Evolutionary conservation across 2,113 vertebrate genomes (phyloP), one percentile per base, ranked within the genome.

Genomic region (Platysternon megacephalum): DNA sequence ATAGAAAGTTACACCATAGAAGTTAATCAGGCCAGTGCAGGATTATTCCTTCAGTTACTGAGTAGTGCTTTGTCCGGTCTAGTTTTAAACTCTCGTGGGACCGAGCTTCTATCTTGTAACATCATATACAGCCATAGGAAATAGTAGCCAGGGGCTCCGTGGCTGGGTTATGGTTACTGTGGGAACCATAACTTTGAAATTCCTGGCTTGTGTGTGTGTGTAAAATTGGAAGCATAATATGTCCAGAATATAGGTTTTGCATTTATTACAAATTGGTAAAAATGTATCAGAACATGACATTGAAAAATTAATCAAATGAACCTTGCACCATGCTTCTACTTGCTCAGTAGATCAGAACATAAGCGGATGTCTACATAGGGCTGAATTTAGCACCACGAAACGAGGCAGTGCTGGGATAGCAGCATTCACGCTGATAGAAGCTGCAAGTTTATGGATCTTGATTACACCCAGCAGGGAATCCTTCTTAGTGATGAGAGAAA

Each of bases 391-490:
- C 96, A 95, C 97, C 95, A 85, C 85, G 89, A 95, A 97, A 93
- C 80, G 97, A 96, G 95, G 94, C 97, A 94, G 96, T 97, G 97
- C 94, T 82, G 94, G 89, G 89, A 96, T 97, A 94, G 85, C 91
- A 42, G 97, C 93, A 80, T 96, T 97, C 95, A 93, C 95, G 91
- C 95, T 93, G 95, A 88, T 95, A 97, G 79, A 92, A 95, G 95
- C 94, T 96, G 88, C 86, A 86, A 94, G 98, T 97, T 98, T 98
- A 95, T 97, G 97, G 97, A 94, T 97, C 97, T 97, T 98, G 98
- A 98, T 98, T 98, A 94, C 97, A 97, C 95, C 95, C 97, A 98
- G 97, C 97, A 97, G 98, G 97, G 97, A 97, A 97, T 97, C 97
- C 95, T 97, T 97, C 96, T 97, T 97, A 86, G 97, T 97, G 96